Conservation (phyloP, 2,888 invertebrate species). For the Dicroscelio sp. region DNA sequence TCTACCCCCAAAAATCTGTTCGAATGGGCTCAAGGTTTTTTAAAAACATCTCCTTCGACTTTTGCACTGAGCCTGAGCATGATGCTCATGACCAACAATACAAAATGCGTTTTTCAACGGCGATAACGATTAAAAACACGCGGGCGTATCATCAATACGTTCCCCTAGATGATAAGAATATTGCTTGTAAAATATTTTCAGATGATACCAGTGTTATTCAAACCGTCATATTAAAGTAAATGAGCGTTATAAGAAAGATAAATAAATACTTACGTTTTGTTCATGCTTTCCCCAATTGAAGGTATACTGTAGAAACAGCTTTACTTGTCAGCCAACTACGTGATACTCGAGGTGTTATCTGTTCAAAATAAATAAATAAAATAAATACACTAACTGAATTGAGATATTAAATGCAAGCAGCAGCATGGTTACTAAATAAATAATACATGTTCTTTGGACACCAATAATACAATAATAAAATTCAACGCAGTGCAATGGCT, state of each 20-base stretch:
- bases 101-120: neutral
- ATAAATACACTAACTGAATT: too few relatives aligned
- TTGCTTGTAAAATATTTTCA: slow-evolving; percentile 19
- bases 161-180: neutral
- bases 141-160: slow-evolving; percentile 1
- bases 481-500: too few relatives aligned
- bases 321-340: too few relatives aligned
- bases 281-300: too few relatives aligned
- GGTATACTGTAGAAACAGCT: too few relatives aligned
- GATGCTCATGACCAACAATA: neutral
- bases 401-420: too few relatives aligned
- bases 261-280: neutral
- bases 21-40: slow-evolving; percentile 40
- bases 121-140: slow-evolving; percentile 29
- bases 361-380: too few relatives aligned
- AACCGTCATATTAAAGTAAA: neutral
- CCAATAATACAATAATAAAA: too few relatives aligned
- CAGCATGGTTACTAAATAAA: too few relatives aligned
- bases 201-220: slow-evolving; percentile 1
- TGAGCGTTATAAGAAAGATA: neutral
- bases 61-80: slow-evolving; percentile 23
- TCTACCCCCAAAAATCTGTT: slow-evolving; percentile 13
- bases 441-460: too few relatives aligned
- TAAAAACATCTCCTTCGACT: slow-evolving; percentile 38
- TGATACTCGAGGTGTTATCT: too few relatives aligned